Conservation (phyloP, 2,113 vertebrate genomes). For the Rattus norvegicus region GRCr8 NC_086034.1:85005501-85006000, state of each 20-base stretch:
- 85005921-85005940: not conserved
- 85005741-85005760: not conserved
- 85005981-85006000: not conserved
- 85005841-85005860: not conserved
- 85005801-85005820: not conserved
- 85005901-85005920: not conserved
- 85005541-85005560: no score
- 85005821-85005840: not conserved
- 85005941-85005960: not conserved
- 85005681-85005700: rapidly evolving
- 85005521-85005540: not conserved
- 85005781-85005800: not conserved
- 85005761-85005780: not conserved
- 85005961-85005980: not conserved
- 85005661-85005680: rapidly evolving
- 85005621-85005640: not conserved
- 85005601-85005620: not conserved
- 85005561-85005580: not conserved
- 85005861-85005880: not conserved
- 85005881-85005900: not conserved
- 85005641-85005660: not conserved
- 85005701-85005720: no score
- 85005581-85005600: no score
- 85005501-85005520: not conserved
- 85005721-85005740: not conserved